phyloP scores from a whole-genome alignment of 2,797 vertebrate species.

The Loriculus beryllinus region DNA sequence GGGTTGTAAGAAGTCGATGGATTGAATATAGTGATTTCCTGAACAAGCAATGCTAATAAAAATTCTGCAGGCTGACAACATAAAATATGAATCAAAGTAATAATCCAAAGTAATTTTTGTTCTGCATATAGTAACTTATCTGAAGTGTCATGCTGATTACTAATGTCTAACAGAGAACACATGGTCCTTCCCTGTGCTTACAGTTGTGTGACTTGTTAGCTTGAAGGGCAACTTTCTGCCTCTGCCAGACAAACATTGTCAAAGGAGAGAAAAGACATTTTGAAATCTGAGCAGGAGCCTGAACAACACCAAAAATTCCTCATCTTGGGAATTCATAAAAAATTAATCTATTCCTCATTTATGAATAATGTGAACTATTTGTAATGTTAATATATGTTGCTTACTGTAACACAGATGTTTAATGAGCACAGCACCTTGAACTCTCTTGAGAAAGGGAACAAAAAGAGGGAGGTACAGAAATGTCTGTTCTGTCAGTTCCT shows the following conservation, averaged over 20 bases:
- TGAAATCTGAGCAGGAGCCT: neutral
- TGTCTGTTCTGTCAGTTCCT: neutral
- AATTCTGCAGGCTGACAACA: conserved; percentile 62
- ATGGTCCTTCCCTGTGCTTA: neutral
- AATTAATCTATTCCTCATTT: neutral
- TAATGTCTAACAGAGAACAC: conserved; percentile 4
- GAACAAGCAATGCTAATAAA: conserved; percentile 62
- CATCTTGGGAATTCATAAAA: neutral
- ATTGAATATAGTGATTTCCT: conserved; percentile 38
- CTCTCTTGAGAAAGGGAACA: neutral
- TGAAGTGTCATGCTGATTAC: conserved; percentile 59
- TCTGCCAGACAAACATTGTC: conserved; percentile 1
- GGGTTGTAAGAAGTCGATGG: neutral
- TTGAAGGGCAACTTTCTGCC: conserved; percentile 11
- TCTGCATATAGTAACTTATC: conserved; percentile 61
- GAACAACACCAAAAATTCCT: neutral
- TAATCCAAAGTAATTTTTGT: conserved; percentile 68
- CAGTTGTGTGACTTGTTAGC: neutral
- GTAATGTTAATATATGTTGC: neutral
- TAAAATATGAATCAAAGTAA: conserved; percentile 51
- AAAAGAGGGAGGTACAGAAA: neutral
- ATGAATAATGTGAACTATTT: neutral
- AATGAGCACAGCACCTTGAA: neutral
- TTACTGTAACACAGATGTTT: neutral
- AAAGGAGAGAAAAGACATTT: neutral